Percentiles rank a stretch among this genome's conserved stretches.
These are phyloP conservation scores for Rotaria macrura DNA, from an alignment of 2,888 invertebrate genomes.

Conservation along the genomic window DNA sequence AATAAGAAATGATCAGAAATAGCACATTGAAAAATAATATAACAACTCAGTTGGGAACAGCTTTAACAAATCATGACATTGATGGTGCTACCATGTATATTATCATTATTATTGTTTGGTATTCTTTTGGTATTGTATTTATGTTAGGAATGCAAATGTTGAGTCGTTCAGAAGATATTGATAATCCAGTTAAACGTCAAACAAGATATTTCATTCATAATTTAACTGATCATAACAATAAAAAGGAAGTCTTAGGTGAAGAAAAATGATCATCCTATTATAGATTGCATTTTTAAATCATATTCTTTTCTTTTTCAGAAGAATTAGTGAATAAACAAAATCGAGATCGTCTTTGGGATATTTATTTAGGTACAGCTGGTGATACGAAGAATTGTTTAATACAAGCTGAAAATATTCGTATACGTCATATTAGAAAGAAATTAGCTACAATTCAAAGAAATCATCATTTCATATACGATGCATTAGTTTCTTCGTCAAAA, in stretches of 20 bases:
- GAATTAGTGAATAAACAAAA: background rate
- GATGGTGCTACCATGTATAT: background rate
- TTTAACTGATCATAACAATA: background rate
- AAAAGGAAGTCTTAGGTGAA: background rate
- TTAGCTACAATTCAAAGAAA: background rate
- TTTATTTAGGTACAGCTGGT: background rate
- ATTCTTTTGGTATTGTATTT: background rate
- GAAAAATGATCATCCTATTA: too few species aligned
- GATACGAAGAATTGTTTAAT: background rate
- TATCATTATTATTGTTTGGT: background rate
- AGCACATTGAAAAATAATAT: background rate
- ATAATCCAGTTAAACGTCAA: background rate
- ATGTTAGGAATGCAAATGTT: background rate
- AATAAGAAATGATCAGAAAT: background rate
- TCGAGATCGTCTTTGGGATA: background rate
- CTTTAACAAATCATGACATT: background rate
- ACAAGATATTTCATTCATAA: background rate
- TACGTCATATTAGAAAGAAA: background rate
- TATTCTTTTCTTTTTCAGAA: background rate
- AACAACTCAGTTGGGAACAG: background rate
- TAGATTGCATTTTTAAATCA: background rate
- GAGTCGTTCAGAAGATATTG: background rate
- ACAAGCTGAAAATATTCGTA: background rate
- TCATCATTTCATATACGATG: background rate
- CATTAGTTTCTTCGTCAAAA: background rate